A percentile compares a stretch with the other conserved stretches of the same genome.
Evolutionary conservation across 2,113 vertebrate genomes (phyloP).

Genomic region (Odocoileus hemionus): DNA sequence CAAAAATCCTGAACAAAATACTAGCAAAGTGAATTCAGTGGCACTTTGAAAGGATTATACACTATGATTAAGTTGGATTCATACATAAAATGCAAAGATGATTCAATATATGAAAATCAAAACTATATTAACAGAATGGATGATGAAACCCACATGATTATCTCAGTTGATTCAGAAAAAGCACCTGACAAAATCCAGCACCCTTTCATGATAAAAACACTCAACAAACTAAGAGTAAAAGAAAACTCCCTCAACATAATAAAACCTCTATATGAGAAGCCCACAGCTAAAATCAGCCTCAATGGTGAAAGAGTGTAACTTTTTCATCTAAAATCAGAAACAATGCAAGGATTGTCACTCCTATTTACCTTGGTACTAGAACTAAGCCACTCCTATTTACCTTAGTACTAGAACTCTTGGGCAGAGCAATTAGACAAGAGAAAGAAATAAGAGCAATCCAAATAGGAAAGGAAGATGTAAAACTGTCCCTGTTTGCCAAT

Average conservation of each 20-base stretch:
- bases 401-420: background rate
- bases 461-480: background rate
- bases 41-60: background rate
- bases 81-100: background rate
- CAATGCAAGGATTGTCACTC: background rate
- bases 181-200: background rate
- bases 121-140: background rate
- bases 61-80: background rate
- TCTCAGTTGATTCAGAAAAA: background rate
- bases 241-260: background rate
- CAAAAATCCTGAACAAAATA: background rate
- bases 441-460: background rate
- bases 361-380: background rate
- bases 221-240: background rate
- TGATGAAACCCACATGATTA: background rate
- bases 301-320: background rate
- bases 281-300: background rate
- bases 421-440: background rate
- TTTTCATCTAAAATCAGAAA: background rate
- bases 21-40: background rate
- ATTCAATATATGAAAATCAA: background rate
- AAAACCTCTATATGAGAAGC: background rate
- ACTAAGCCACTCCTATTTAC: background rate
- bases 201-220: background rate
- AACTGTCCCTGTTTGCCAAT: background rate